Conservation (phyloP, 2,888 invertebrate genomes). For the Pogonocherus hispidulus region DNA sequence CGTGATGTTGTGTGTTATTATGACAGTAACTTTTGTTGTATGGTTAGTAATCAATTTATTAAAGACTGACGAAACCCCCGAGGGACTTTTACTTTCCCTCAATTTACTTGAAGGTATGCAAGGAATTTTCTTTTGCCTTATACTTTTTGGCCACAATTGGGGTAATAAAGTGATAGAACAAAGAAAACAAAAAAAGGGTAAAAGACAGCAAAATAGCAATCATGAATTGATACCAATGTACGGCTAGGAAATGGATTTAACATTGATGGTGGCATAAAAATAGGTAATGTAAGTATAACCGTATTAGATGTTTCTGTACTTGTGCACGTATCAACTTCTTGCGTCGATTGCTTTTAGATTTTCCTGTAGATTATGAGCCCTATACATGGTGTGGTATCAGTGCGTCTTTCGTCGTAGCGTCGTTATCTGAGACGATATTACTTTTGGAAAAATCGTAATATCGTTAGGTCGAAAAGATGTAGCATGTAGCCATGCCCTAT, state of each 20-base stretch:
- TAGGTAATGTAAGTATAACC: conserved; percentile 1
- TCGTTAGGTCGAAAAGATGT: too few relatives aligned
- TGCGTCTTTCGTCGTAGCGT: too few relatives aligned
- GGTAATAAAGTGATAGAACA: conserved; percentile 12
- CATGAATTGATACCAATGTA: conserved; percentile 11
- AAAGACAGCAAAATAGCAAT: conserved; percentile 1
- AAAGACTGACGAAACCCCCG: background rate
- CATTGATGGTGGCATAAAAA: background rate
- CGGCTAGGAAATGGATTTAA: background rate
- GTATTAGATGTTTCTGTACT: background rate
- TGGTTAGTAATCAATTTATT: conserved; percentile 15
- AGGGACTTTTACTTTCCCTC: conserved; percentile 6
- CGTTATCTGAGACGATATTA: too few relatives aligned
- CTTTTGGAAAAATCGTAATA: too few relatives aligned
- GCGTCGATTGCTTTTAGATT: too few relatives aligned
- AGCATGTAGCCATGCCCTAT: too few relatives aligned
- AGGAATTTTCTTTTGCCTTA: conserved; percentile 5
- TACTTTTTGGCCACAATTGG: conserved; percentile 15
- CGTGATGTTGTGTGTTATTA: conserved; percentile 36
- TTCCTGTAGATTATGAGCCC: too few relatives aligned
- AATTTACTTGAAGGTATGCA: conserved; percentile 9
- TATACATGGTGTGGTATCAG: too few relatives aligned
- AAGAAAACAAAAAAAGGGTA: conserved; percentile 2
- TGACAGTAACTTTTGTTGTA: background rate
- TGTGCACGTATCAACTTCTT: too few relatives aligned